Evolutionary conservation across 2,888 invertebrate species (phyloP).

Genomic region (Apamea crenata): DNA sequence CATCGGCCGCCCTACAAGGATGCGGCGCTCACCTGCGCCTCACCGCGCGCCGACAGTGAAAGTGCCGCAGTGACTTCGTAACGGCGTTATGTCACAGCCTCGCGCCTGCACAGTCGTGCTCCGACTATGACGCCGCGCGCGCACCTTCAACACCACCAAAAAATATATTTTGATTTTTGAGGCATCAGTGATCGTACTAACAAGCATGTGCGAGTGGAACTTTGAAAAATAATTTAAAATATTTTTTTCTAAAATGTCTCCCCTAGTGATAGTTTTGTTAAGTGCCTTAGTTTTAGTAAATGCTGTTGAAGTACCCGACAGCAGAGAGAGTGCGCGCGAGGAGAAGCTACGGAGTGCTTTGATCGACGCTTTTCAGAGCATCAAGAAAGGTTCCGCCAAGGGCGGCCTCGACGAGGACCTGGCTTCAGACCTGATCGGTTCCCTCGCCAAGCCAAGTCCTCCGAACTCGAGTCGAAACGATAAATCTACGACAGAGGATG

Average conservation of each 20-base stretch:
- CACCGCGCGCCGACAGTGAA: slow-evolving; percentile 81
- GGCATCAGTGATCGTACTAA: slow-evolving; percentile 47
- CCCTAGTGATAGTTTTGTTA: slow-evolving; percentile 80
- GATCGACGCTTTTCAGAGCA: slow-evolving; percentile 88
- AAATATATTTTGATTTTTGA: slow-evolving; percentile 36
- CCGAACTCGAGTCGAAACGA: slow-evolving; percentile 72
- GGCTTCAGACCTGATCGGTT: slow-evolving; percentile 83
- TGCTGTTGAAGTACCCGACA: slow-evolving; percentile 77
- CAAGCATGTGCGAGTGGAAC: slow-evolving; percentile 79
- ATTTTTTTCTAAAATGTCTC: slow-evolving; percentile 77
- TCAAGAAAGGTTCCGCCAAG: slow-evolving; percentile 85
- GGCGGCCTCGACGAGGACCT: slow-evolving; percentile 82
- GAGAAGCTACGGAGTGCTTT: slow-evolving; percentile 85
- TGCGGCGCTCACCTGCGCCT: slow-evolving; percentile 69
- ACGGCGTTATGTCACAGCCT: slow-evolving; percentile 87
- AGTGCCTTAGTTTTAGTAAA: slow-evolving; percentile 79
- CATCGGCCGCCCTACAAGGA: slow-evolving; percentile 76
- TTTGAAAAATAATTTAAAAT: slow-evolving; percentile 35
- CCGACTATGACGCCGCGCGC: slow-evolving; percentile 85
- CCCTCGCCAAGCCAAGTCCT: slow-evolving; percentile 72
- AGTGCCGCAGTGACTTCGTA: slow-evolving; percentile 83
- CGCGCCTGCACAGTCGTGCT: slow-evolving; percentile 76
- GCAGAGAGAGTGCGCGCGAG: slow-evolving; percentile 82
- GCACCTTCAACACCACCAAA: slow-evolving; percentile 66
- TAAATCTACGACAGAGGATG: slow-evolving; percentile 76